phyloP scores from a whole-genome alignment of 2,113 vertebrate species.

The Lophius piscatorius region DNA sequence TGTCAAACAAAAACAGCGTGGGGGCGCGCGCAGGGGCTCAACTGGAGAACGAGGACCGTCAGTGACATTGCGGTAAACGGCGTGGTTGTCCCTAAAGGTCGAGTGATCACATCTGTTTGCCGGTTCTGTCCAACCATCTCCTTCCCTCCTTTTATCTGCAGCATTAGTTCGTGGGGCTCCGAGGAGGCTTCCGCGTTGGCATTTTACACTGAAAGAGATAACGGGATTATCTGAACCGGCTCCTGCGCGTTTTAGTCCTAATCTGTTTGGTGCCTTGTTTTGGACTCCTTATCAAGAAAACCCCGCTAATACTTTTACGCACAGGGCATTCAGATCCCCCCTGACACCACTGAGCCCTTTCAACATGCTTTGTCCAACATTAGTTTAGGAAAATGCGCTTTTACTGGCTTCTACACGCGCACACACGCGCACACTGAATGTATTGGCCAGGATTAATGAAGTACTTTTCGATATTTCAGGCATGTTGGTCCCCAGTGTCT shows the following conservation, averaged over 20 bases:
- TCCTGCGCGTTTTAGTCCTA: constrained; percentile 50
- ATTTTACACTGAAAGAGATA: constrained; percentile 65
- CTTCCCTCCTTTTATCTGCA: constrained; percentile 41
- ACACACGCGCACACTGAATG: constrained; percentile 8
- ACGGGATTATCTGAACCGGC: constrained; percentile 65
- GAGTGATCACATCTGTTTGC: constrained; percentile 61
- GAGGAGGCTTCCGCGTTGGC: constrained; percentile 61
- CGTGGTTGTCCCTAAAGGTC: constrained; percentile 69
- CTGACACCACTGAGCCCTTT: constrained; percentile 35
- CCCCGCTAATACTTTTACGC: constrained; percentile 63
- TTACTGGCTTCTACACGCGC: neutral
- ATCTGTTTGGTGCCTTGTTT: constrained; percentile 61
- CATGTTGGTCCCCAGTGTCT: constrained; percentile 37
- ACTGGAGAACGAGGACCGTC: constrained; percentile 13
- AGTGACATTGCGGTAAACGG: constrained; percentile 75
- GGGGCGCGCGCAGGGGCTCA: constrained; percentile 41
- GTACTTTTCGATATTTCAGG: constrained; percentile 54
- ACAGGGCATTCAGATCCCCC: constrained; percentile 50
- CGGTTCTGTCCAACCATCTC: constrained; percentile 7
- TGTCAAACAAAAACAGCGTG: constrained; percentile 32
- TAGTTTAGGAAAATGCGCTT: neutral
- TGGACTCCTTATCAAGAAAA: constrained; percentile 55
- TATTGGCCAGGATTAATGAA: constrained; percentile 40
- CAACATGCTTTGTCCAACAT: constrained; percentile 22
- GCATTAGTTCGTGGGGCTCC: constrained; percentile 69